Evolutionary conservation across 1,140 invertebrate genomes (phyloP), one percentile per base, ranked within the genome.

Genomic region (Myzus persicae): DNA sequence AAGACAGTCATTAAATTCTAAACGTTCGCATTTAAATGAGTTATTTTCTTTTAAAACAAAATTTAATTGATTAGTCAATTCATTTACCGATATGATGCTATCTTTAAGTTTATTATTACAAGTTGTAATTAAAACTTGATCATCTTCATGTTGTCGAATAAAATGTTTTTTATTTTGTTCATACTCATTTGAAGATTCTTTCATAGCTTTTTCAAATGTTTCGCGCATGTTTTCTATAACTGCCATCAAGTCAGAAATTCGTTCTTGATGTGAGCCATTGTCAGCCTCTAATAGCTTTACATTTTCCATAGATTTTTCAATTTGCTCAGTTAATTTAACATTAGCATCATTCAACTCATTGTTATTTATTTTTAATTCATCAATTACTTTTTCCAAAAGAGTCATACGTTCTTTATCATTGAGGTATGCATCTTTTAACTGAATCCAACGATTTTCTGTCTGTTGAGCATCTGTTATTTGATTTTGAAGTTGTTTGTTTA

Each of bases 1-100:
- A 51, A 92, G 11, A 48, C 31, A 38, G 84, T 48, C 84, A 51
- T 51, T 22, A 14, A 84, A 42, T 26, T 51, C 36, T 40, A 84
- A 54, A 54, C 7, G 22, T 51, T 85, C n/a, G 9, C 36, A n/a
- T 48, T 51, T 48, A 38, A 44, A 93, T 7, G 18, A 51, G 20
- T 93, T 26, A 42, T 93, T 93, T 85, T 93, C 91, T 84, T 93
- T 85, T 54, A 84, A 54, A 93, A 85, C 46, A n/a, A 31, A n/a
- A 22, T 93, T 31, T 82, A 93, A 42, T 82, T 85, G 44, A 40
- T 93, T 44, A 67, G 38, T 67, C 31, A 67, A 40, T 42, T 67
- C 38, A 67, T 90, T 90, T 26, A 90, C 26, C 8, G 59, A n/a
- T 2, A 18, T 67, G 44, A 54, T 67, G 22, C 5, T 67, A 18